Base-by-base conservation (phyloP, 2,113 vertebrate species). In the Epinephelus fuscoguttatus region DNA sequence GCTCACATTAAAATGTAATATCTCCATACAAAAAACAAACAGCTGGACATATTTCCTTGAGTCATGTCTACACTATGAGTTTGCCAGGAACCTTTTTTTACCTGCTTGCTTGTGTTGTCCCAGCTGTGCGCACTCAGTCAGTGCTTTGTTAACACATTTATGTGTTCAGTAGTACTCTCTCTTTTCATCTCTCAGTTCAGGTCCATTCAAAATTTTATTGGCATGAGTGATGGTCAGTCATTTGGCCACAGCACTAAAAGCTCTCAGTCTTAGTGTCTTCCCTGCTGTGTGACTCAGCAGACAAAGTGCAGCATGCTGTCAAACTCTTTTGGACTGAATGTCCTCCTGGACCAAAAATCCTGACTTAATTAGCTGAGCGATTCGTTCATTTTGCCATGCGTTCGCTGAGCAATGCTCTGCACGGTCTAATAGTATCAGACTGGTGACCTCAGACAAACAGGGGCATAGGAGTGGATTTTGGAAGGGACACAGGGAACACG, bases 331-430 rank as follows among this genome's bases (percentile, higher is more conserved):
- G 53, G 45, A 61, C 17, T 30, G 7, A 37, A 42, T 70, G 13
- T 37, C 37, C 18, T 6, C 2, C 11, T 19, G n/a, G 4, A 40
- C 19, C 45, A 14, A 37, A 68, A 47, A 1, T 60, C 75, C 15
- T 69, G 55, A 79, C 66, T 55, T 7, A 30, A 71, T 77, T 67
- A 49, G 52, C 23, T 17, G 53, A 77, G 25, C 17, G 27, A 73
- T 49, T 63, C 13, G 7, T 74, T 52, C 3, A 30, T 21, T 25
- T 12, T 2, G 8, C 3, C 11, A 12, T 45, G 42, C 3, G 9
- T 33, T 33, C 55, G 23, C 53, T 11, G 50, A 27, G 33, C 12
- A 2, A 21, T 11, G 52, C 33, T 49, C 37, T 3, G 19, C 18
- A 57, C 67, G 11, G 11, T 21, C 12, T 63, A 45, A 80, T 70